phyloP scores from a whole-genome alignment of 64 coral and sea anemone species.

The Catalaphyllia jardinei region DNA sequence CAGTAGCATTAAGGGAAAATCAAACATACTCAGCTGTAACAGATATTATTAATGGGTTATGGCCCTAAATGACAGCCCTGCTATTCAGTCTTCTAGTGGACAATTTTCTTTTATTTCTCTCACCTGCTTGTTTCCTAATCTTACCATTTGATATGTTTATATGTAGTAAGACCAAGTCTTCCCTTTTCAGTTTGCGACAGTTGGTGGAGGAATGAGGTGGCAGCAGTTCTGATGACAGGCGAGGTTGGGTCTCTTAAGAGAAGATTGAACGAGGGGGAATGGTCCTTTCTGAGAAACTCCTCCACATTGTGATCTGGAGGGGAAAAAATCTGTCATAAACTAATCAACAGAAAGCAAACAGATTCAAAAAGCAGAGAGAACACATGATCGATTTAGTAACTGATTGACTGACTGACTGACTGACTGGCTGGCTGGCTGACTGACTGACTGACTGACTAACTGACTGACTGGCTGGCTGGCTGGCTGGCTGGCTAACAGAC shows the following conservation, averaged over 20 bases:
- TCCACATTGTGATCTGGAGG: constrained; percentile 72
- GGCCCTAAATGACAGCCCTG: too few relatives aligned
- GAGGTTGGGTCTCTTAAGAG: constrained; percentile 67
- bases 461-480: background rate
- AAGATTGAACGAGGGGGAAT: constrained; percentile 59
- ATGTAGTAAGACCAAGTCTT: constrained; percentile 49
- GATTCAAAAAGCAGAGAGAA: background rate
- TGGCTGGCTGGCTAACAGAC: too few relatives aligned
- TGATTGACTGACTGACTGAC: background rate
- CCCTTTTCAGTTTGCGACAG: constrained; percentile 75
- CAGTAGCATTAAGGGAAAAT: too few relatives aligned
- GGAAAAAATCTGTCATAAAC: background rate
- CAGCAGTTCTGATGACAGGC: constrained; percentile 60
- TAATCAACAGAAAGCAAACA: background rate
- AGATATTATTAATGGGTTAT: too few relatives aligned
- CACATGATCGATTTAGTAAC: too few relatives aligned
- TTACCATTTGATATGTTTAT: constrained; percentile 52
- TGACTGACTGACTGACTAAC: too few relatives aligned
- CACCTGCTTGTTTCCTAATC: background rate
- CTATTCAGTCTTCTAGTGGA: too few relatives aligned
- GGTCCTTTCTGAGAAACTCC: constrained; percentile 69
- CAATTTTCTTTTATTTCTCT: background rate
- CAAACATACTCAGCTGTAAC: too few relatives aligned
- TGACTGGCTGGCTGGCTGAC: too few relatives aligned
- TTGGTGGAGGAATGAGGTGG: constrained; percentile 68